These are phyloP conservation scores for Sternotherus odoratus DNA, from an alignment of 2,797 vertebrate species.

Conservation along the genomic window DNA sequence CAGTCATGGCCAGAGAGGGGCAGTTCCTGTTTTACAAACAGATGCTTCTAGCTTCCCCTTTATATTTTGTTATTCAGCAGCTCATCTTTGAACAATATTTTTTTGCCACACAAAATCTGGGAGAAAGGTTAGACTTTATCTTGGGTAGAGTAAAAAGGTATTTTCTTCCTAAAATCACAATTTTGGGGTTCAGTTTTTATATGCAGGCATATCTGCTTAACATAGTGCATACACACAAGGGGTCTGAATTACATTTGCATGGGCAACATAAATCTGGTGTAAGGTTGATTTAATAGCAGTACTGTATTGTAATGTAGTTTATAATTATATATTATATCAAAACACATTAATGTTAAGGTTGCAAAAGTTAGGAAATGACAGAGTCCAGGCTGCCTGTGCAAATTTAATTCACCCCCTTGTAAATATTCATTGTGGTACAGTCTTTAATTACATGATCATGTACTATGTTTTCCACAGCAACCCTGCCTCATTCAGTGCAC, in stretches of 20 bases:
- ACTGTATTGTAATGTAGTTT: not conserved
- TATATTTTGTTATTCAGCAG: not conserved
- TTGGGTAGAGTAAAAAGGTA: not conserved
- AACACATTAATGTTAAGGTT: not conserved
- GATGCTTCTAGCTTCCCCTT: slow-evolving; percentile 50
- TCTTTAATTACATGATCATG: no score
- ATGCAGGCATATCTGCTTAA: not conserved
- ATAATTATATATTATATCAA: not conserved
- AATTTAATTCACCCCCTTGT: no score
- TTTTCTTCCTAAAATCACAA: not conserved
- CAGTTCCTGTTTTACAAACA: slow-evolving; percentile 13
- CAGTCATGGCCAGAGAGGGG: not conserved
- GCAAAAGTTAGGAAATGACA: not conserved
- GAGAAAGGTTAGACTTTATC: not conserved
- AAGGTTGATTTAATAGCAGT: accelerated
- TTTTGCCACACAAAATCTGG: not conserved
- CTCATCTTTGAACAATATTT: not conserved
- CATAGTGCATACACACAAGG: not conserved
- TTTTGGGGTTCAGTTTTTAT: not conserved
- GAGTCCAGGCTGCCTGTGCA: no score
- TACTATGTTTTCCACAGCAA: not conserved
- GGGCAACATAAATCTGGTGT: not conserved
- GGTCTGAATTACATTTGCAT: not conserved
- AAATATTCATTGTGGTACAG: no score
- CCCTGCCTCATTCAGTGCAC: not conserved